Base-by-base conservation (phyloP, 92 coral and sea anemone species). In the Actinostola sp. region DNA sequence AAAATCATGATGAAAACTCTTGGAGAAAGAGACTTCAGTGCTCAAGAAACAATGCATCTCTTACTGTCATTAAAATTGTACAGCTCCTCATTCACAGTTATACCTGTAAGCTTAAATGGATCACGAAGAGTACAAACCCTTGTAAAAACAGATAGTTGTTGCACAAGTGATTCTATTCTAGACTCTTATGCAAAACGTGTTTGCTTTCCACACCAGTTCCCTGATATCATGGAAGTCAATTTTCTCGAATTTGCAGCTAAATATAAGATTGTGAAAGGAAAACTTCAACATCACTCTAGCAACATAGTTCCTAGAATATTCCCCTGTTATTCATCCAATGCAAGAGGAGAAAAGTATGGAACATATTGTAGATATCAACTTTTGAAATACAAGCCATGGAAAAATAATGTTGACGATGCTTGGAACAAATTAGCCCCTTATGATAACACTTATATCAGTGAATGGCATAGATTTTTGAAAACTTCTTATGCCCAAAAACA, bases 111-210 rank as follows among this genome's bases (percentile, higher is more conserved):
- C 49, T 21, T 74, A 0, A 74, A 74, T 61, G 80, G 80, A 39
- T 74, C 80, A 27, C 26, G 80, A 5, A 10, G 21, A 8, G 44
- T 61, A 34, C 8, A 28, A 23, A 2, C 44, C 2, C 3, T 27
- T 16, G 42, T 28, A 2, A 32, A 61, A 12, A 11, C 27, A 3
- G 7, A 10, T 27, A 31, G 12, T 32, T 3, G 27, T 17, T 28
- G 67, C 5, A 68, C 74, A 19, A 46, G 38, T 1, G 60, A 68
- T 31, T 44, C 59, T n/a, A 41, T 86, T 31, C 82, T 88, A 43
- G 89, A 83, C 76, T 64, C 38, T 52, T 88, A 88, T 62, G 88
- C 89, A 2, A 61, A 83, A 60, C 86, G 80, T 68, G 43, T 61
- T 23, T 44, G 49, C 43, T 86, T 34, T 56, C 79, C 68, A 58